These are phyloP conservation scores for Mustela lutreola DNA, from an alignment of 2,113 vertebrate genomes.

Conservation along the genomic window DNA sequence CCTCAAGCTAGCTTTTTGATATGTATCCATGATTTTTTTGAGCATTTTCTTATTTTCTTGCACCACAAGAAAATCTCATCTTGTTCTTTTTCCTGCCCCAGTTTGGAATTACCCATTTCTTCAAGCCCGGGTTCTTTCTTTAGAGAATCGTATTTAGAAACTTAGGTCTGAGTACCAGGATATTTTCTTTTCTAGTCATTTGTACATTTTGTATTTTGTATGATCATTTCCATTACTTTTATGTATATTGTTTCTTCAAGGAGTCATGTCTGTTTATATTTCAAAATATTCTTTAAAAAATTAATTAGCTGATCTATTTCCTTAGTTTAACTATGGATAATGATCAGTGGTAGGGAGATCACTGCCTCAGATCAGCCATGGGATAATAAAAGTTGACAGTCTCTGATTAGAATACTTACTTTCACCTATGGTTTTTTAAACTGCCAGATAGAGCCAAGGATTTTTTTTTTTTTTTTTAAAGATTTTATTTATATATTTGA, in stretches of 20 bases:
- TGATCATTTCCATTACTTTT: background rate
- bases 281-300: conserved; percentile 4
- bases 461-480: too few species aligned
- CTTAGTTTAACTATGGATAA: background rate
- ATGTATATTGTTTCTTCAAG: conserved; percentile 1
- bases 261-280: conserved; percentile 5
- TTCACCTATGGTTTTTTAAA: background rate
- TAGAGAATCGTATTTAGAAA: conserved; percentile 27
- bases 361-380: background rate
- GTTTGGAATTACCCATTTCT: background rate
- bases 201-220: conserved; percentile 35
- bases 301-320: background rate
- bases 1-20: conserved; percentile 15
- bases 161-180: background rate
- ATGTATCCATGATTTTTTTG: background rate
- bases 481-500: too few species aligned
- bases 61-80: background rate
- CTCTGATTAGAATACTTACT: background rate
- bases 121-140: background rate
- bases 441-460: background rate
- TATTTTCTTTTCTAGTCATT: background rate
- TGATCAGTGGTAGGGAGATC: background rate
- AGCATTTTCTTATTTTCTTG: conserved; percentile 6
- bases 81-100: background rate
- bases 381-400: background rate